phyloP scores from a whole-genome alignment of 2,888 invertebrate genomes.

The Nomada ruficornis region DNA sequence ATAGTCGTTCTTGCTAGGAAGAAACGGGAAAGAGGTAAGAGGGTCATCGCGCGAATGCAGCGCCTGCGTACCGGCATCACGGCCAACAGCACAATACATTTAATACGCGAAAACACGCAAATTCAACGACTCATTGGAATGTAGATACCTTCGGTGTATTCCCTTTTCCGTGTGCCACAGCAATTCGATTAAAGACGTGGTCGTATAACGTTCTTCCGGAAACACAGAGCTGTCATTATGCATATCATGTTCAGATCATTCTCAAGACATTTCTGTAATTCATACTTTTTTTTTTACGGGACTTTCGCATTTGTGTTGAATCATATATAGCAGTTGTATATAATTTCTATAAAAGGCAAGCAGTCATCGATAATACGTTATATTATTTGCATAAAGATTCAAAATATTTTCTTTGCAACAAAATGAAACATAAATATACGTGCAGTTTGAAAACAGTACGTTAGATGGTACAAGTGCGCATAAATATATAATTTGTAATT shows the following conservation, averaged over 20 bases:
- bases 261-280: too few relatives aligned
- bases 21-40: slow-evolving; percentile 75
- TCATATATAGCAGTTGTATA: too few relatives aligned
- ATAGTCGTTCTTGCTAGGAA: slow-evolving; percentile 78
- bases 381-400: too few relatives aligned
- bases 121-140: not conserved
- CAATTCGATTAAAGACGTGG: not conserved
- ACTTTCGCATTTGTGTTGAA: too few relatives aligned
- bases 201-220: too few relatives aligned
- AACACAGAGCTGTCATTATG: too few relatives aligned
- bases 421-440: not conserved
- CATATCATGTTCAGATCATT: too few relatives aligned
- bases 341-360: too few relatives aligned
- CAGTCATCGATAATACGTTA: too few relatives aligned
- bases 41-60: slow-evolving; percentile 68
- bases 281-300: too few relatives aligned
- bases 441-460: not conserved
- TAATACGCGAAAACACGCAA: not conserved
- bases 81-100: slow-evolving; percentile 37
- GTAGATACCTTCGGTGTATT: not conserved
- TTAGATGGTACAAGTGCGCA: not conserved
- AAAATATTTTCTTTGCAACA: too few relatives aligned
- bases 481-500: not conserved
- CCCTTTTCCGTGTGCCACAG: not conserved
- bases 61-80: slow-evolving; percentile 52